A percentile compares a stretch with the other conserved stretches of the same genome.
Evolutionary conservation across 1,140 invertebrate species (phyloP).

Genomic region (Diplogasteroides magnus): DNA sequence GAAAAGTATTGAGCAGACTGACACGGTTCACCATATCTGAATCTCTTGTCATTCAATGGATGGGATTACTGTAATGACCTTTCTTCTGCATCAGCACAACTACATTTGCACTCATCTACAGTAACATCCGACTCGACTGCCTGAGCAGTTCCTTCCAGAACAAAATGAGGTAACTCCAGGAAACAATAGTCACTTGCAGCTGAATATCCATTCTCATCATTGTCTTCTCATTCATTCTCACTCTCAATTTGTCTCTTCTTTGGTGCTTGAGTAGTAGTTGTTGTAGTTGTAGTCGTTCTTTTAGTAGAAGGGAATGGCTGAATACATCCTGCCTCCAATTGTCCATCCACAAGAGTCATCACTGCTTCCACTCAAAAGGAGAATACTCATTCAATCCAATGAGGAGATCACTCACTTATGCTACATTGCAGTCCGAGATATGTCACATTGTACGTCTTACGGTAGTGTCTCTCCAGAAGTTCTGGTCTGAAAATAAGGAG

Average conservation of each 20-base stretch:
- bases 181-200: conserved; percentile 45
- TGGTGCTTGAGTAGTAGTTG: background rate
- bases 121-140: conserved; percentile 48
- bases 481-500: background rate
- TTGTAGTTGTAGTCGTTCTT: conserved; percentile 17
- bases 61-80: background rate
- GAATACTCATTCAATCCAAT: conserved; percentile 5
- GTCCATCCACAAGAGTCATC: background rate
- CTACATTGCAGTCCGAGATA: conserved; percentile 46
- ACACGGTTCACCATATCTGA: conserved; percentile 45
- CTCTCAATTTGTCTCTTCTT: background rate
- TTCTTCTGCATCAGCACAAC: conserved; percentile 43
- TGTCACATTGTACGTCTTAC: conserved; percentile 33
- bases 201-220: too few species aligned
- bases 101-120: conserved; percentile 50
- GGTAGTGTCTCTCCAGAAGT: conserved; percentile 1
- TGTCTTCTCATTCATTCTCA: too few species aligned
- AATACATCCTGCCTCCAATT: background rate
- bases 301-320: conserved; percentile 10
- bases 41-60: background rate
- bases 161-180: conserved; percentile 48
- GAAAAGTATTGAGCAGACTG: conserved; percentile 50
- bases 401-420: too few species aligned
- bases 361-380: background rate
- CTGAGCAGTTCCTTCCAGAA: conserved; percentile 48